Base-by-base conservation (phyloP, 1,140 invertebrate species). In the Stegodyphus mimosarum region DNA sequence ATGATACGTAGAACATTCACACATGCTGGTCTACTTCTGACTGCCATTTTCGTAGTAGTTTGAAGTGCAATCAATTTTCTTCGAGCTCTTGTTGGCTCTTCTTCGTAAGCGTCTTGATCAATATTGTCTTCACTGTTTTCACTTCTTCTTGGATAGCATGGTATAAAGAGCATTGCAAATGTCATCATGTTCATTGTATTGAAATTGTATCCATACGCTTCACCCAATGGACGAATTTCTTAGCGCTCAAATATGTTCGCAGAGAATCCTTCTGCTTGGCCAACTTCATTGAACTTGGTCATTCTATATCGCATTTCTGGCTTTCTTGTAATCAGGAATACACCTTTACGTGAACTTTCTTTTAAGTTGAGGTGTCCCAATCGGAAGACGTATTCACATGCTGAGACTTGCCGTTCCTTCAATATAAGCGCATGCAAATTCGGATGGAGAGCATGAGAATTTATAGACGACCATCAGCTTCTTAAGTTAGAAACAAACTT, bases 361-460 rank as follows among this genome's bases (percentile, higher is more conserved):
- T 48, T 66, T 52, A 85, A 55, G 17, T 18, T 53, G n/a, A 88
- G 73, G 79, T 88, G 85, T 11, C 72, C 51, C n/a, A 76, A 53
- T 60, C 88, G 84, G 81, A 52, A 88, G 11, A 75, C 86, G 13
- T 70, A 87, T 76, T 88, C 87, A 72, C 66, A 83, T 70, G 84
- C 85, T 7, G 85, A 79, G 9, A 87, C 67, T 78, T 85, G 67
- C 13, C 87, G 70, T n/a, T 87, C 18, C 18, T 81, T 76, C 76
- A 87, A 79, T 49, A 86, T 80, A n/a, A n/a, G 5, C 69, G 15
- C 87, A 87, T 88, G 64, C 87, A 89, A 87, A 72, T 86, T 60
- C 88, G 89, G 75, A 90, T n/a, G n/a, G n/a, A n/a, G n/a, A n/a
- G n/a, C n/a, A n/a, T n/a, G n/a, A n/a, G n/a, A n/a, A n/a, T n/a